Evolutionary conservation across 2,797 vertebrate species (phyloP).

Genomic region (Novumbra hubbsi): DNA sequence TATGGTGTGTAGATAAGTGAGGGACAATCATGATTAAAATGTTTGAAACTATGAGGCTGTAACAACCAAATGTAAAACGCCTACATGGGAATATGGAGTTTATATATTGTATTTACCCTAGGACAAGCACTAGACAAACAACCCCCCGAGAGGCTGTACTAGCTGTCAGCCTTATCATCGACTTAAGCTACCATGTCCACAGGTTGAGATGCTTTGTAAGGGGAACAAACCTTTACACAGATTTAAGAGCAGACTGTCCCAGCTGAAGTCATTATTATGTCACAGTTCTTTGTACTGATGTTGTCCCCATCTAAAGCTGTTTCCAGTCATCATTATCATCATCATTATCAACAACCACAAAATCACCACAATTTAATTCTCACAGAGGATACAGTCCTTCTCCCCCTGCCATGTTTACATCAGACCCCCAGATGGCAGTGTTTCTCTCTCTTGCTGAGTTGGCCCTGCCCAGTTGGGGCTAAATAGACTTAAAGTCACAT

Average conservation of each 20-base stretch:
- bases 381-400: not conserved
- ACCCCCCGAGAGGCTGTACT: not conserved
- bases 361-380: not conserved
- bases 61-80: too few species aligned
- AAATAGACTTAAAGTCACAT: too few species aligned
- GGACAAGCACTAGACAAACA: not conserved
- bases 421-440: not conserved
- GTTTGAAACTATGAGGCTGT: too few species aligned
- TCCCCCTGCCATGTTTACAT: not conserved
- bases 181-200: not conserved
- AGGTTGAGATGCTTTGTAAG: not conserved
- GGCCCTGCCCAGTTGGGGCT: too few species aligned
- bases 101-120: not conserved
- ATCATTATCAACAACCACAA: too few species aligned
- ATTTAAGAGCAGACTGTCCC: not conserved
- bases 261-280: not conserved
- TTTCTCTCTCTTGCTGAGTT: not conserved
- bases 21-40: too few species aligned
- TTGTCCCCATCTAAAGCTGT: not conserved
- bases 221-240: not conserved
- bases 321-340: not conserved
- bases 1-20: too few species aligned
- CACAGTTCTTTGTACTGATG: not conserved
- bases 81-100: too few species aligned
- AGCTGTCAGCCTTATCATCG: not conserved